These are phyloP conservation scores for Psittacara wagleri DNA, from an alignment of 2,113 vertebrate species.

Conservation along the genomic window DNA sequence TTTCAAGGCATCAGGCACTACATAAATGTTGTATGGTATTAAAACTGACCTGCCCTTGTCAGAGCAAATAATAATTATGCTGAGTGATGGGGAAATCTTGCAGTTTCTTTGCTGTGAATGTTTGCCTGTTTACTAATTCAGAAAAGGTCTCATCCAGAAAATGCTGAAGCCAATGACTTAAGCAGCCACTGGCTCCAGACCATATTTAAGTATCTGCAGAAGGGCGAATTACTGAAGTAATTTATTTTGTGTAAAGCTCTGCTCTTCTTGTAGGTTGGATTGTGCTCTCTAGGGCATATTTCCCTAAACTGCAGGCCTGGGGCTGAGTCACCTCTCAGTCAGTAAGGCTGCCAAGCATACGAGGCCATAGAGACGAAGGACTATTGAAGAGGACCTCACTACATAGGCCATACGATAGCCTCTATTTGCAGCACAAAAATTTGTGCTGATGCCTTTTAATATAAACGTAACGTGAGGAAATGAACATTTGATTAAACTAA, in stretches of 20 bases:
- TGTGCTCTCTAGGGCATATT: background rate
- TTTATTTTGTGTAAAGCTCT: background rate
- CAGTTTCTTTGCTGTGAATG: background rate
- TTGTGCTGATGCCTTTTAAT: slow-evolving; percentile 40
- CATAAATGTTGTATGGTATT: slow-evolving; percentile 28
- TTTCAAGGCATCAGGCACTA: slow-evolving; percentile 25
- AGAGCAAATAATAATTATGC: slow-evolving; percentile 16
- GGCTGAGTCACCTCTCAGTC: background rate
- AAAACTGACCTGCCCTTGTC: slow-evolving; percentile 51
- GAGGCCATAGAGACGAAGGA: background rate
- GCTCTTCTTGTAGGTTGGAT: background rate
- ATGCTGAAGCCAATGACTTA: background rate
- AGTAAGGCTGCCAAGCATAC: background rate
- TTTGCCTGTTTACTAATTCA: slow-evolving; percentile 51
- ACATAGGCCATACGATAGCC: background rate
- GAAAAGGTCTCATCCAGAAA: slow-evolving; percentile 1
- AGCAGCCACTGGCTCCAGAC: slow-evolving; percentile 4
- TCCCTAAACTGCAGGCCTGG: background rate
- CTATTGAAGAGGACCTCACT: background rate
- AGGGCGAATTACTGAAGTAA: background rate
- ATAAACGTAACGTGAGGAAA: slow-evolving; percentile 28
- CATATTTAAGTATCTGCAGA: slow-evolving; percentile 1
- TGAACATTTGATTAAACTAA: slow-evolving; percentile 67
- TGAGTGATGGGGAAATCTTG: slow-evolving; percentile 42
- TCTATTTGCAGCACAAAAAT: slow-evolving; percentile 36